phyloP scores from a whole-genome alignment of 2,113 vertebrate genomes.

The Aythya baeri region DNA sequence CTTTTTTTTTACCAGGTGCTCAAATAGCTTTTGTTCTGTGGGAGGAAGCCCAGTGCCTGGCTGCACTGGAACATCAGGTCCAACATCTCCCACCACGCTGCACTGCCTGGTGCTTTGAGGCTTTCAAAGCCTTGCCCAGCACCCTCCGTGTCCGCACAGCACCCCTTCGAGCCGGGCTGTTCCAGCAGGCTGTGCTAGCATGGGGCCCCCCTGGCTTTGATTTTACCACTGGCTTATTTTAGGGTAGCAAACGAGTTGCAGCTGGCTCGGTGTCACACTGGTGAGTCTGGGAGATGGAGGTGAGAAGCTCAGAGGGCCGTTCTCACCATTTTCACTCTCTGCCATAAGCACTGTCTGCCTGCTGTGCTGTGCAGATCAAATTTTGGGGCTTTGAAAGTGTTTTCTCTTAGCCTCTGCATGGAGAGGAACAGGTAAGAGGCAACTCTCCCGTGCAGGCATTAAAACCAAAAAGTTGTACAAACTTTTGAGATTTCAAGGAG shows the following conservation, averaged over 20 bases:
- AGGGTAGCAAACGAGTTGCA: background rate
- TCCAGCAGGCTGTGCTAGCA: background rate
- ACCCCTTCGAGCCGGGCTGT: rapidly evolving
- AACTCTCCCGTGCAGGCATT: background rate
- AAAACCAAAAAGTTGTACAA: background rate
- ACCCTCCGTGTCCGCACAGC: rapidly evolving
- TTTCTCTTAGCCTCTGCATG: background rate
- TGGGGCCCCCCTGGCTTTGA: rapidly evolving
- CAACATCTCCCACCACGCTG: background rate
- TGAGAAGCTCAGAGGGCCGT: background rate
- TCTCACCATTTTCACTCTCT: background rate
- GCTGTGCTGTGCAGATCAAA: background rate
- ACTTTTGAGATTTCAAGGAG: background rate
- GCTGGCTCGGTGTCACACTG: background rate
- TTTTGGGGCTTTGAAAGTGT: background rate
- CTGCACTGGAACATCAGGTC: background rate
- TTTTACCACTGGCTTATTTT: background rate
- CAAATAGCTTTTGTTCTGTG: background rate
- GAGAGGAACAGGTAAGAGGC: background rate
- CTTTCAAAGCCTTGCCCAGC: rapidly evolving
- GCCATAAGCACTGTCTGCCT: background rate
- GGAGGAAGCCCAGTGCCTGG: background rate
- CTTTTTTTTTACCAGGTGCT: background rate
- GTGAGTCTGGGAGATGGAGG: background rate
- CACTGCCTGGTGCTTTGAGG: rapidly evolving